A percentile compares a stretch with the other conserved stretches of the same genome.
Evolutionary conservation across 2,888 invertebrate genomes (phyloP).

Genomic region (Geophilus truncorum): DNA sequence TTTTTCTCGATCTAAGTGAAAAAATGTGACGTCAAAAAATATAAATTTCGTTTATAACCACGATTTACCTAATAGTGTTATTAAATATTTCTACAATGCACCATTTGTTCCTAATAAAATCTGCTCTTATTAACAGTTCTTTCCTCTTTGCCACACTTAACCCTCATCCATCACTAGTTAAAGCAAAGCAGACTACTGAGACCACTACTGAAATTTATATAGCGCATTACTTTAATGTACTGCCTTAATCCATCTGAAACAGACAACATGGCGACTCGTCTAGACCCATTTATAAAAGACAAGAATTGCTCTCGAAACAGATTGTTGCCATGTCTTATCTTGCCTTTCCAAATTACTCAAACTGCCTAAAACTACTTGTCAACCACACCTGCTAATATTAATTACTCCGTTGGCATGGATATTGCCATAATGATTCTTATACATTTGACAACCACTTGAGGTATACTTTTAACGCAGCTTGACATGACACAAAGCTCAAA

Average conservation of each 20-base stretch:
- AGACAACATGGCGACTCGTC: not conserved
- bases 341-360: not conserved
- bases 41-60: too few relatives aligned
- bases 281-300: not conserved
- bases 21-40: too few relatives aligned
- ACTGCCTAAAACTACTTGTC: not conserved
- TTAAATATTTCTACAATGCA: too few relatives aligned
- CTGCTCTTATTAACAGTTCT: too few relatives aligned
- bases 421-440: not conserved
- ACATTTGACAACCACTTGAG: not conserved
- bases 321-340: not conserved
- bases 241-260: not conserved
- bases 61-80: too few relatives aligned
- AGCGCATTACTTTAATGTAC: not conserved
- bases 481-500: not conserved
- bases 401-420: constrained; percentile 8
- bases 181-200: too few relatives aligned
- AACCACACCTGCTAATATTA: constrained; percentile 6
- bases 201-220: too few relatives aligned
- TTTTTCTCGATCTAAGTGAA: too few relatives aligned
- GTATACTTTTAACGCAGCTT: not conserved
- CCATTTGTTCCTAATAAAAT: too few relatives aligned
- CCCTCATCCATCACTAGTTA: too few relatives aligned
- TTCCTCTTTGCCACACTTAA: too few relatives aligned
- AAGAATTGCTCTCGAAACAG: too few relatives aligned